Base-by-base conservation (phyloP, 2,888 invertebrate species). In the Lithophane semibrunnea region DNA sequence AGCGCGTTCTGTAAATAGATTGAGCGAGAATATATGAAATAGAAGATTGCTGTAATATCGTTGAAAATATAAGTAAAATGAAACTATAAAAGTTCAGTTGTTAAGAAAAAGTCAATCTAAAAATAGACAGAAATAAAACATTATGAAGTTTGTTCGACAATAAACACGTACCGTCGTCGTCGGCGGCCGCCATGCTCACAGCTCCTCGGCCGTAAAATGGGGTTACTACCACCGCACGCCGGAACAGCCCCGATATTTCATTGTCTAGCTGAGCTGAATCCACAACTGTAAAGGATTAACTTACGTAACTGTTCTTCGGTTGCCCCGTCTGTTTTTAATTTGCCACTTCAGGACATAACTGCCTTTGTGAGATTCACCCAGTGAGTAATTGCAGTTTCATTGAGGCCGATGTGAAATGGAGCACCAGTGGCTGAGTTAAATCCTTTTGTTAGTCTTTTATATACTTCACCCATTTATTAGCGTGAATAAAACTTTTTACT, bases 241-340 rank as follows among this genome's bases (percentile, higher is more conserved):
- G 85, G 90, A 92, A 92, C 91, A 89, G 89, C 89, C 85, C 84
- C 87, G 82, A 93, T 92, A 92, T 92, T 92, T 93, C 89, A 91
- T 90, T 91, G 91, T 90, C 88, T 87, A 86, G 78, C 91, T 89
- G 89, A 90, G 84, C 88, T 88, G 89, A 92, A 92, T 91, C 82
- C 83, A 86, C 88, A 88, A 91, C 86, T 83, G 73, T 84, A 86
- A 89, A 84, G 85, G 88, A 88, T 90, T 91, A 88, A 88, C 85
- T 84, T 86, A 77, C 80, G 79, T 82, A 86, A 85, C 78, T 18
- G 73, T 82, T 84, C 77, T 77, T 73, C 81, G 78, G 83, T 80
- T 58, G 67, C 71, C 65, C 70, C 66, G 73, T 78, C 86, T 86
- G 83, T 77, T 80, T 86, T 86, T 85, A 85, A 83, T 84, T 80